A percentile compares a stretch with the other conserved stretches of the same genome.
These are phyloP conservation scores for Castor canadensis DNA, from an alignment of 2,113 vertebrate genomes.

Conservation along the genomic window DNA sequence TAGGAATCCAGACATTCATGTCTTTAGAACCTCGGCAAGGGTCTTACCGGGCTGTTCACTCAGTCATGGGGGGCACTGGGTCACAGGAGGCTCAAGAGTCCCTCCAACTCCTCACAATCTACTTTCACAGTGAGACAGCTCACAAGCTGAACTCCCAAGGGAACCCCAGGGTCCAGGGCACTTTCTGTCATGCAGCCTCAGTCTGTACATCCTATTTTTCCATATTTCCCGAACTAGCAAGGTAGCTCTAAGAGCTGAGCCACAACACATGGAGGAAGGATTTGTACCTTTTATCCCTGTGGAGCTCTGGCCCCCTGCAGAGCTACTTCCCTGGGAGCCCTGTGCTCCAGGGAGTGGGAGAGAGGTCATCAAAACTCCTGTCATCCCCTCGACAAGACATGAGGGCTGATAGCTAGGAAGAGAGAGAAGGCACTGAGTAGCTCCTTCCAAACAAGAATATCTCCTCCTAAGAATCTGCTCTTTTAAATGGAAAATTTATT, in stretches of 20 bases:
- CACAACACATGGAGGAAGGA: accelerated
- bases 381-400: no score
- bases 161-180: neutral
- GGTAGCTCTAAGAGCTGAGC: neutral
- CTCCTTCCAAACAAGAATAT: no score
- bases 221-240: neutral
- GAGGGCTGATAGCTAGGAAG: no score
- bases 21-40: neutral
- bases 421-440: accelerated
- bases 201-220: neutral
- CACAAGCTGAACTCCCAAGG: neutral
- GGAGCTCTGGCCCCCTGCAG: no score
- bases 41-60: no score
- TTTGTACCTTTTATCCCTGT: accelerated
- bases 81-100: neutral
- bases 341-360: no score
- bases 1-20: accelerated
- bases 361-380: no score
- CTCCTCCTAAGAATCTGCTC: neutral
- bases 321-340: no score
- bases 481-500: neutral
- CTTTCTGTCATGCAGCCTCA: accelerated
- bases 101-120: neutral
- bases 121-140: neutral
- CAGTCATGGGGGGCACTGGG: no score